Percentiles rank a stretch among this genome's conserved stretches.
Evolutionary conservation across 2,888 invertebrate species (phyloP).

Genomic region (Cryptus viduatorius): DNA sequence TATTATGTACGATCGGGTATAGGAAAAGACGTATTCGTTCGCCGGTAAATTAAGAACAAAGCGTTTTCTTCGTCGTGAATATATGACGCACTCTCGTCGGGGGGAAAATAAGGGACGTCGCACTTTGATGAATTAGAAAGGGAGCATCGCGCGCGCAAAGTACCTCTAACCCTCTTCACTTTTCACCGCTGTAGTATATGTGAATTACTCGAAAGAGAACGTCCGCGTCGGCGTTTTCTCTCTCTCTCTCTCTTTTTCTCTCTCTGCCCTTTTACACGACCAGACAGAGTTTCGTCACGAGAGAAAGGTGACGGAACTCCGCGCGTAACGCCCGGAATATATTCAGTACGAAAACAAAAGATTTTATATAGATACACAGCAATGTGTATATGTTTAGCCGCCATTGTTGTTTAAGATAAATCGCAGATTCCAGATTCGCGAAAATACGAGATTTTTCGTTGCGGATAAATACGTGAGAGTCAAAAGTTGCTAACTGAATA

Average conservation of each 20-base stretch:
- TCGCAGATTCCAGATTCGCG: background rate
- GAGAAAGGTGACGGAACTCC: conserved; percentile 43
- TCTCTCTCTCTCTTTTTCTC: conserved; percentile 3
- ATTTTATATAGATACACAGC: background rate
- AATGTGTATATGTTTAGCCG: background rate
- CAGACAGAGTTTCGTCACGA: conserved; percentile 43
- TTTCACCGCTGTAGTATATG: conserved; percentile 7
- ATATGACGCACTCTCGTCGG: conserved; percentile 21
- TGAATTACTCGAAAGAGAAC: conserved; percentile 23
- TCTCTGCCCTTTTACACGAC: conserved; percentile 6
- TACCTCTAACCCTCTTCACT: conserved; percentile 10
- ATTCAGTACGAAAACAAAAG: conserved; percentile 48
- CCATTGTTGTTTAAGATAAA: background rate
- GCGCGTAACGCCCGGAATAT: conserved; percentile 35
- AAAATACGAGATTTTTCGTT: background rate
- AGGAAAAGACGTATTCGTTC: conserved; percentile 27
- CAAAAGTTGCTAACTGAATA: too few species aligned
- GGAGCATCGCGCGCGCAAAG: conserved; percentile 47
- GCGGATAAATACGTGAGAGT: too few species aligned
- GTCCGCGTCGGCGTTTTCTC: conserved; percentile 23
- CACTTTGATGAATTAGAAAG: conserved; percentile 64
- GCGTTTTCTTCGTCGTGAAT: conserved; percentile 21
- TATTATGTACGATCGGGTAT: background rate
- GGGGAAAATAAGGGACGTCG: conserved; percentile 55
- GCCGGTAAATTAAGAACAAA: conserved; percentile 37